These are phyloP conservation scores for Numenius phaeopus DNA, from an alignment of 2,797 vertebrate genomes.

Conservation along the genomic window DNA sequence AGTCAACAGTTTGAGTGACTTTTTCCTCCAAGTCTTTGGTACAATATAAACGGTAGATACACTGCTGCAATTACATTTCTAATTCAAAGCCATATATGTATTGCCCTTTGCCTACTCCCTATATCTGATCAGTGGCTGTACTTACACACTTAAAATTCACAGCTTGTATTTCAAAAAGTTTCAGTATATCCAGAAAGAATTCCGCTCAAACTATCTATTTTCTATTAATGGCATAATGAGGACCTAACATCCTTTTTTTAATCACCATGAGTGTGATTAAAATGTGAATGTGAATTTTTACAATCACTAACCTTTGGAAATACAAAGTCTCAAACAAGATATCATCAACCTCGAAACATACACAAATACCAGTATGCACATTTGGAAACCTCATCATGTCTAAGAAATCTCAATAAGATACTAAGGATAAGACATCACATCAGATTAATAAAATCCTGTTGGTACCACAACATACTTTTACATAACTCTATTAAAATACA, in stretches of 20 bases:
- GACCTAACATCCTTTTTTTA: neutral
- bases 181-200: neutral
- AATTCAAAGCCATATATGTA: neutral
- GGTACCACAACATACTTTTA: neutral
- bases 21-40: neutral
- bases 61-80: neutral
- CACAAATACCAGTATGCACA: neutral
- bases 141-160: neutral
- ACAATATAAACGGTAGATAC: neutral
- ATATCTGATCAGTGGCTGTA: neutral
- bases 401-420: accelerated
- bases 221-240: neutral
- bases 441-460: neutral
- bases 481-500: neutral
- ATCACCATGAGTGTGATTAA: neutral
- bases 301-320: neutral
- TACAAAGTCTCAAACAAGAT: neutral
- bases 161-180: neutral
- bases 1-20: neutral
- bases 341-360: neutral
- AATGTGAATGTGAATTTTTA: neutral
- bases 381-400: neutral
- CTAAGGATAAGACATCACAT: neutral
- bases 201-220: neutral
- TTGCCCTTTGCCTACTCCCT: neutral